A percentile compares a stretch with the other conserved stretches of the same genome.
These are phyloP conservation scores for Oryzias sinensis DNA, from an alignment of 2,797 vertebrate genomes.

Conservation along the genomic window DNA sequence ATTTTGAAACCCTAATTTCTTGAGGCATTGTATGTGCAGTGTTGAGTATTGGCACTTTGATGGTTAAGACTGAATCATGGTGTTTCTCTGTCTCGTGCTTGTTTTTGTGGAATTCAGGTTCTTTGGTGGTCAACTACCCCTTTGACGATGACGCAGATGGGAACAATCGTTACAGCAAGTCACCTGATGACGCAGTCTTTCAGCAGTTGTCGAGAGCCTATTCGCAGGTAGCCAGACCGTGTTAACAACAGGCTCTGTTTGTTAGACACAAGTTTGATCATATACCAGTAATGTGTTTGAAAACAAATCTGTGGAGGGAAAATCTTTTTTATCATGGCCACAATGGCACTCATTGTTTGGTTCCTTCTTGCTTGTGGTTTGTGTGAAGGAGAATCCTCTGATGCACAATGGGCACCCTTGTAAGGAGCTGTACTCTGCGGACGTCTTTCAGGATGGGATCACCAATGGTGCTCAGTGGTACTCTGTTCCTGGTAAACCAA, in stretches of 20 bases:
- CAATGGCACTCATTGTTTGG: constrained; percentile 30
- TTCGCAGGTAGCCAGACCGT: constrained; percentile 82
- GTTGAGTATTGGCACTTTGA: background rate
- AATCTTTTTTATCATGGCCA: constrained; percentile 17
- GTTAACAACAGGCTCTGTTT: constrained; percentile 7
- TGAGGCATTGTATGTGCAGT: background rate
- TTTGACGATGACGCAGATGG: constrained; percentile 87
- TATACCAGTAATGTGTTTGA: background rate
- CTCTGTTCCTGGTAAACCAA: constrained; percentile 85
- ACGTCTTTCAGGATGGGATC: constrained; percentile 91
- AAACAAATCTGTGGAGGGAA: constrained; percentile 9
- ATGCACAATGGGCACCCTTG: constrained; percentile 93
- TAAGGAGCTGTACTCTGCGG: constrained; percentile 79
- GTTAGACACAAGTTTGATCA: constrained; percentile 1
- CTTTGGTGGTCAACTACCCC: constrained; percentile 97
- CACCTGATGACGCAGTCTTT: constrained; percentile 90
- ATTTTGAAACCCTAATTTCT: background rate
- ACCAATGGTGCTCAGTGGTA: constrained; percentile 97
- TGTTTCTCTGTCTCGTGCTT: background rate
- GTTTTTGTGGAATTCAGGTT: constrained; percentile 75
- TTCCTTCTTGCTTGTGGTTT: constrained; percentile 36
- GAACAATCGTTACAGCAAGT: constrained; percentile 81
- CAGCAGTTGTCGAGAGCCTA: constrained; percentile 87
- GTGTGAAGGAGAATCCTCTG: constrained; percentile 84
- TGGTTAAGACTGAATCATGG: background rate